These are phyloP conservation scores for Arrhamphus sclerolepis DNA, from an alignment of 2,797 vertebrate species.

Conservation along the genomic window DNA sequence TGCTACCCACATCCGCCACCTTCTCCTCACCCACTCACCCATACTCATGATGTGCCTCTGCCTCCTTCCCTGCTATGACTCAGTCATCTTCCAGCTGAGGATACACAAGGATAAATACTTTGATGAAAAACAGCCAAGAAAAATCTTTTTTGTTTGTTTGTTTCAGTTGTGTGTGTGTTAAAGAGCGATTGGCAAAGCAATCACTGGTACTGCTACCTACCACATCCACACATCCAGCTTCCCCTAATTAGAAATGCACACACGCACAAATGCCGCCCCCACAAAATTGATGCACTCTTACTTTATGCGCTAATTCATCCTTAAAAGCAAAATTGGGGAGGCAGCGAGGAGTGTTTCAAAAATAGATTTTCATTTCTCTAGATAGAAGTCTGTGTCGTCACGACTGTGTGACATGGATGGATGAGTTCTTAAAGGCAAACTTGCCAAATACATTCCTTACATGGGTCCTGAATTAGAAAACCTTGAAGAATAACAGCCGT, in stretches of 20 bases:
- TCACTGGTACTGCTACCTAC: slow-evolving; percentile 34
- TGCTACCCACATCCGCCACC: slow-evolving; percentile 39
- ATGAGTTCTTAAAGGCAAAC: slow-evolving; percentile 71
- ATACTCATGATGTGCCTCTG: slow-evolving; percentile 35
- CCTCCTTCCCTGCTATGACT: slow-evolving; percentile 69
- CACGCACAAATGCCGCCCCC: slow-evolving; percentile 7
- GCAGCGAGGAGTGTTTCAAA: slow-evolving; percentile 60
- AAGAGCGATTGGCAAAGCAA: slow-evolving; percentile 54
- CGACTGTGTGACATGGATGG: slow-evolving; percentile 63
- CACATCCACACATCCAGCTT: slow-evolving; percentile 4
- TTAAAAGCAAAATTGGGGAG: slow-evolving; percentile 50
- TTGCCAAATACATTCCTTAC: slow-evolving; percentile 38
- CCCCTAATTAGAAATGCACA: slow-evolving; percentile 23
- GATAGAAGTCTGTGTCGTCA: slow-evolving; percentile 69
- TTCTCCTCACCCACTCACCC: slow-evolving; percentile 20
- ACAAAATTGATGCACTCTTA: slow-evolving; percentile 39
- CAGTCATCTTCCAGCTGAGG: slow-evolving; percentile 64
- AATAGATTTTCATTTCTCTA: slow-evolving; percentile 69
- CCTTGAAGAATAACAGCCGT: slow-evolving; percentile 49
- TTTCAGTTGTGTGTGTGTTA: slow-evolving; percentile 28
- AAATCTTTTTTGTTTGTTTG: slow-evolving; percentile 24
- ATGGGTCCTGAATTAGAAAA: slow-evolving; percentile 35
- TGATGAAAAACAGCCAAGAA: slow-evolving; percentile 59
- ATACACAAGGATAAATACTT: slow-evolving; percentile 59
- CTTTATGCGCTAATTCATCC: slow-evolving; percentile 58